Conservation (phyloP, 2,797 vertebrate genomes). For the Pangasius mekongensis region DNA sequence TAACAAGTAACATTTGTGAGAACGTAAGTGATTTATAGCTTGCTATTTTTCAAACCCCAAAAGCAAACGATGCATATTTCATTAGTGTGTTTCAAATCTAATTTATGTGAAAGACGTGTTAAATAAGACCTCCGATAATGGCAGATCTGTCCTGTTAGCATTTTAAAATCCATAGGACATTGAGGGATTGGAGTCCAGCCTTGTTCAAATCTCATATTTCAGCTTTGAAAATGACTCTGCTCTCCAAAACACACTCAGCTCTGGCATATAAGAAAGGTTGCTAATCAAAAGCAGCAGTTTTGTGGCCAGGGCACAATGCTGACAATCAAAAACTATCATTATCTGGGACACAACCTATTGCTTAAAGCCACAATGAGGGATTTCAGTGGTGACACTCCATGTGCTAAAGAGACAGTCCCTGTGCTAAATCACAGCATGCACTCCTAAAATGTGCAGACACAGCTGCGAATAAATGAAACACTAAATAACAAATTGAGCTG, state of each 20-base stretch:
- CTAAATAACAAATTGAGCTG: background rate
- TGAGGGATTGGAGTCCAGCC: background rate
- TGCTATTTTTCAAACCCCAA: background rate
- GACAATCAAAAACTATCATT: background rate
- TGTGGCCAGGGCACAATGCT: background rate
- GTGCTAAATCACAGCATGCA: background rate
- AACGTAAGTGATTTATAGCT: background rate
- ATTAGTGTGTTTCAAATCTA: background rate
- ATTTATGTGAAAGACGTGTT: background rate
- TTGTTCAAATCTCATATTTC: slow-evolving; percentile 34
- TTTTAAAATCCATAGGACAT: background rate
- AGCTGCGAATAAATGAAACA: background rate
- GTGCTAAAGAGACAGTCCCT: background rate
- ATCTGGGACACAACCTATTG: background rate
- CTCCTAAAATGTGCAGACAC: background rate
- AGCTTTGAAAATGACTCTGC: slow-evolving; percentile 24
- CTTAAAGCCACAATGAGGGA: slow-evolving; percentile 13
- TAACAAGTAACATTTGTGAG: background rate
- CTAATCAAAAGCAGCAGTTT: slow-evolving; percentile 17
- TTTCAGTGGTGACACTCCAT: background rate
- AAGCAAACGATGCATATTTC: background rate
- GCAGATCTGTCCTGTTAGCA: background rate
- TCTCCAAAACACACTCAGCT: slow-evolving; percentile 11
- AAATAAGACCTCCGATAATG: background rate
- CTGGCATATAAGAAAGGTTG: background rate